These are phyloP conservation scores for Macrobrachium rosenbergii DNA, from an alignment of 1,140 invertebrate species.

Conservation along the genomic window DNA sequence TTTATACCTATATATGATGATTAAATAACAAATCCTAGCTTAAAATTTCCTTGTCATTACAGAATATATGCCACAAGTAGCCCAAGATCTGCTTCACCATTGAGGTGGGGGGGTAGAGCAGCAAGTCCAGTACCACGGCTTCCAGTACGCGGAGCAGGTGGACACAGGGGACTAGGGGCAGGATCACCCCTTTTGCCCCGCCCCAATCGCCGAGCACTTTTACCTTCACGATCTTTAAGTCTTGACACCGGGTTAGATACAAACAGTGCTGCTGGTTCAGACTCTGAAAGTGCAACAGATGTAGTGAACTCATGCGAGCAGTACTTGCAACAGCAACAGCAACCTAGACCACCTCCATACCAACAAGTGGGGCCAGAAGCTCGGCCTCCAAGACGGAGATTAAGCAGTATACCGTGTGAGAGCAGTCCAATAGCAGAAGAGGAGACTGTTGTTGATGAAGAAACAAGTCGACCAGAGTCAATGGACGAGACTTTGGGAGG, in stretches of 20 bases:
- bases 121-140: slow-evolving; percentile 53
- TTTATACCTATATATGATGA: too few relatives aligned
- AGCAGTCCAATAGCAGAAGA: slow-evolving; percentile 56
- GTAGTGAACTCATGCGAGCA: slow-evolving; percentile 58
- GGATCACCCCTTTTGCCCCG: slow-evolving; percentile 59
- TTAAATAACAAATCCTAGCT: not conserved
- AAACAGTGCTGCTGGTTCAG: slow-evolving; percentile 32
- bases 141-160: slow-evolving; percentile 35
- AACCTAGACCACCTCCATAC: slow-evolving; percentile 11
- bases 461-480: not conserved
- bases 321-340: slow-evolving; percentile 51
- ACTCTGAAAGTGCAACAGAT: slow-evolving; percentile 52
- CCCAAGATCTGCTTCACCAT: slow-evolving; percentile 61
- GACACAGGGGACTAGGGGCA: slow-evolving; percentile 43
- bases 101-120: slow-evolving; percentile 53
- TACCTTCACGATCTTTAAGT: slow-evolving; percentile 63
- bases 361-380: slow-evolving; percentile 17
- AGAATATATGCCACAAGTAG: slow-evolving; percentile 58
- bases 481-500: not conserved
- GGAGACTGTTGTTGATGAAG: slow-evolving; percentile 40
- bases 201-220: slow-evolving; percentile 54
- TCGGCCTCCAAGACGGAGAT: slow-evolving; percentile 35
- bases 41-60: not conserved
- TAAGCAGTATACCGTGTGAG: slow-evolving; percentile 59
- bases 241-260: slow-evolving; percentile 65